Evolutionary conservation across 2,888 invertebrate species (phyloP).

Genomic region (Congeria kusceri): DNA sequence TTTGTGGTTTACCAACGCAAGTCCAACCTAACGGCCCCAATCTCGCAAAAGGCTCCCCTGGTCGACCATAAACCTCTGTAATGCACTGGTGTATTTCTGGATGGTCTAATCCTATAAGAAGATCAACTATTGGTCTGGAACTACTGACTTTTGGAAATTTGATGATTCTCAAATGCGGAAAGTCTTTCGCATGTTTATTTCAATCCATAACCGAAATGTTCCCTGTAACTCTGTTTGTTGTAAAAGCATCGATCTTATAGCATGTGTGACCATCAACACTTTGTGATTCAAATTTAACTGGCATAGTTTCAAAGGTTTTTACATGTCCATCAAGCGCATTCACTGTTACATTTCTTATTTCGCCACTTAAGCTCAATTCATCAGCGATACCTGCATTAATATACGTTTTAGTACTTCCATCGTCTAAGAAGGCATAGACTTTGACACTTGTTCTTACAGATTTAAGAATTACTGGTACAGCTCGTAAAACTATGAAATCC

Average conservation of each 20-base stretch:
- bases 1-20: constrained; percentile 26
- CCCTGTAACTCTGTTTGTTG: constrained; percentile 9
- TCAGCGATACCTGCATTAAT: constrained; percentile 42
- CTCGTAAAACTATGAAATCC: no score
- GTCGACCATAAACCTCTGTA: constrained; percentile 27
- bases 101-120: constrained; percentile 48
- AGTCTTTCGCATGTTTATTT: background rate
- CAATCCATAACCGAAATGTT: constrained; percentile 5
- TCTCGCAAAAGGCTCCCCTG: constrained; percentile 37
- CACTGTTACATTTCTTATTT: constrained; percentile 12
- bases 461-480: constrained; percentile 12
- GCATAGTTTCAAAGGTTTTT: constrained; percentile 27
- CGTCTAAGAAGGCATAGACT: constrained; percentile 52
- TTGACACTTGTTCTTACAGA: background rate
- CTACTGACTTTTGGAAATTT: constrained; percentile 1
- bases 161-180: constrained; percentile 4
- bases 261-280: constrained; percentile 17
- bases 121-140: background rate
- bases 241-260: background rate
- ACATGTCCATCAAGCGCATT: constrained; percentile 29
- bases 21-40: constrained; percentile 55
- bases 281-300: constrained; percentile 14
- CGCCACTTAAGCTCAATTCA: constrained; percentile 31
- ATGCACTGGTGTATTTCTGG: constrained; percentile 34
- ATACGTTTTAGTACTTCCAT: constrained; percentile 57